Evolutionary conservation across 2,888 invertebrate species (phyloP).

Genomic region (Volucella bombylans): DNA sequence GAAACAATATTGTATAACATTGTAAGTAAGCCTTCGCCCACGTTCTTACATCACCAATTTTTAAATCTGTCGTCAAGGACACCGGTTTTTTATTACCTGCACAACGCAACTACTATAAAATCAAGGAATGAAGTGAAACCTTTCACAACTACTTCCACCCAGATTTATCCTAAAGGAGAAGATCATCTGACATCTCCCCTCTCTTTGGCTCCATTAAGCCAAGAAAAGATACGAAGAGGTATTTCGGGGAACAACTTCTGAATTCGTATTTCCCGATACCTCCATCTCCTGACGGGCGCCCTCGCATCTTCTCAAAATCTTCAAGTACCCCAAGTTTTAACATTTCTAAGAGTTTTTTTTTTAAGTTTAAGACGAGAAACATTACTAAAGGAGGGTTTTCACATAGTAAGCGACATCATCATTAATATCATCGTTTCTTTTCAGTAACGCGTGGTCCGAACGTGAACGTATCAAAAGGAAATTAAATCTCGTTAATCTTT

Average conservation of each 20-base stretch:
- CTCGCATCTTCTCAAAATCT: not conserved
- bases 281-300: not conserved
- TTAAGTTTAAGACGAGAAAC: constrained; percentile 12
- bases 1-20: too few species aligned
- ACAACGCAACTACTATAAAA: not conserved
- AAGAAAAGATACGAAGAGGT: not conserved
- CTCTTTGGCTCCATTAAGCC: constrained; percentile 13
- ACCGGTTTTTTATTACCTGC: not conserved
- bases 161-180: not conserved
- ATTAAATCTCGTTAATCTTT: constrained; percentile 35
- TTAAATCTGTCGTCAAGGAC: not conserved
- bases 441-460: not conserved
- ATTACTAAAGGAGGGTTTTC: not conserved
- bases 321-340: not conserved
- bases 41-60: too few species aligned
- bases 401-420: not conserved
- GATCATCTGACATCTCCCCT: constrained; percentile 4
- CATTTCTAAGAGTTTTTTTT: not conserved
- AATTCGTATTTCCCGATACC: too few species aligned
- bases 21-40: too few species aligned
- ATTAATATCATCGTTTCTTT: constrained; percentile 10
- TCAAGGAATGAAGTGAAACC: not conserved
- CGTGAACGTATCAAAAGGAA: constrained; percentile 12
- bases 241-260: not conserved
- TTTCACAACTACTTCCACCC: not conserved